Percentiles rank a stretch among this genome's conserved stretches.
Conservation (phyloP, 2,113 vertebrate species). For the Microcebus griseorufus region DNA sequence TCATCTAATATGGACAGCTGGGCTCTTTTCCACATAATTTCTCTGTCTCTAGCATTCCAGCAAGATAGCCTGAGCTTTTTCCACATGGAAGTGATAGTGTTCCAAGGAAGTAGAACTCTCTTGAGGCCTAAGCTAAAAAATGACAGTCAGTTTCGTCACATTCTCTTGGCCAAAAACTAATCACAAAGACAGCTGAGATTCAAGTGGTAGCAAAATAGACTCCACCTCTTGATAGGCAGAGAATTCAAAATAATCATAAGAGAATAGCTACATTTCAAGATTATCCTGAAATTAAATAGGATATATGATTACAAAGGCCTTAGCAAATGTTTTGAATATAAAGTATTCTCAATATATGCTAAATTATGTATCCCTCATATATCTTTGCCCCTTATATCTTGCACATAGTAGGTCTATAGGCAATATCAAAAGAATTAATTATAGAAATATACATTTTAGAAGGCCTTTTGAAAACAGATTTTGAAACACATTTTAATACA, state of each 20-base stretch:
- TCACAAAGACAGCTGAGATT: background rate
- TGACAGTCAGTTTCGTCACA: background rate
- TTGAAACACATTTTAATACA: background rate
- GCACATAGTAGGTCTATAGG: background rate
- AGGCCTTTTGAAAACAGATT: background rate
- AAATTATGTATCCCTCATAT: background rate
- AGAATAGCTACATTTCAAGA: background rate
- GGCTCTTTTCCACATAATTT: background rate
- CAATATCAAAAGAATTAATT: background rate
- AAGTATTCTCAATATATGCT: background rate
- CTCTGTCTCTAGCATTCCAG: background rate
- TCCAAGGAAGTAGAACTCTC: background rate
- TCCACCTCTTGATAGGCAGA: background rate
- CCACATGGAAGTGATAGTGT: background rate
- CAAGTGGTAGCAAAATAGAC: background rate
- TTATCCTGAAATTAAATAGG: background rate
- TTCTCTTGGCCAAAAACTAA: background rate
- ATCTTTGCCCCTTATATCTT: background rate
- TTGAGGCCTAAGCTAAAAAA: background rate
- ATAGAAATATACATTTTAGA: background rate
- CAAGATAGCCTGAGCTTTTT: background rate
- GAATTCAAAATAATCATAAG: background rate
- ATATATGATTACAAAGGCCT: background rate
- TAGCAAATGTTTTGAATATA: conserved; percentile 26
- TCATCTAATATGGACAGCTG: background rate